Conservation (phyloP, 2,888 invertebrate species). For the Ichneumoninae sp. region DNA sequence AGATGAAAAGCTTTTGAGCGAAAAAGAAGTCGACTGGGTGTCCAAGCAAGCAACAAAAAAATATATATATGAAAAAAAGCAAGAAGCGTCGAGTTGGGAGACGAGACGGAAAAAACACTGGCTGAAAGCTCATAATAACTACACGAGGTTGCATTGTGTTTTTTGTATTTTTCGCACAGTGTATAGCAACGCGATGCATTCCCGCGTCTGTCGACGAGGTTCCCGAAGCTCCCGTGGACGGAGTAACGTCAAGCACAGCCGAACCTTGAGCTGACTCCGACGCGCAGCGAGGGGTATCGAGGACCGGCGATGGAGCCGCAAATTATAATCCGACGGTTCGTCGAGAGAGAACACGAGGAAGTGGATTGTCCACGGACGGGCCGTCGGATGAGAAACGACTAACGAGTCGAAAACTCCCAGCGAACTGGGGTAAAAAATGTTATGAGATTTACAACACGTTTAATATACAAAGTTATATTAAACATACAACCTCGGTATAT, state of each 20-base stretch:
- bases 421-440: not conserved
- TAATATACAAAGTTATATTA: too few relatives aligned
- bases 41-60: slow-evolving; percentile 53
- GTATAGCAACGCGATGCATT: slow-evolving; percentile 28
- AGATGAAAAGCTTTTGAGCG: slow-evolving; percentile 82
- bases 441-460: too few relatives aligned
- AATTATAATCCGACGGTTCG: not conserved
- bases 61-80: slow-evolving; percentile 56
- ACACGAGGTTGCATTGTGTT: slow-evolving; percentile 62
- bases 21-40: slow-evolving; percentile 62
- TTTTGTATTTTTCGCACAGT: slow-evolving; percentile 69
- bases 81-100: slow-evolving; percentile 62
- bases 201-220: not conserved
- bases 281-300: not conserved
- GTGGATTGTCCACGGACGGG: slow-evolving; percentile 13
- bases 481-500: too few relatives aligned
- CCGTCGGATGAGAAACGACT: slow-evolving; percentile 20
- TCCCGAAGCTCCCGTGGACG: not conserved
- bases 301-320: not conserved
- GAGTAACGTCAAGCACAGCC: not conserved
- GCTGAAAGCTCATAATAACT: slow-evolving; percentile 8
- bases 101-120: slow-evolving; percentile 70
- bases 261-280: too few relatives aligned
- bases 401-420: slow-evolving; percentile 32
- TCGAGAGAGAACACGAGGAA: slow-evolving; percentile 11